Base-by-base conservation (phyloP, 2,113 vertebrate species). In the Tupaia chinensis region DNA sequence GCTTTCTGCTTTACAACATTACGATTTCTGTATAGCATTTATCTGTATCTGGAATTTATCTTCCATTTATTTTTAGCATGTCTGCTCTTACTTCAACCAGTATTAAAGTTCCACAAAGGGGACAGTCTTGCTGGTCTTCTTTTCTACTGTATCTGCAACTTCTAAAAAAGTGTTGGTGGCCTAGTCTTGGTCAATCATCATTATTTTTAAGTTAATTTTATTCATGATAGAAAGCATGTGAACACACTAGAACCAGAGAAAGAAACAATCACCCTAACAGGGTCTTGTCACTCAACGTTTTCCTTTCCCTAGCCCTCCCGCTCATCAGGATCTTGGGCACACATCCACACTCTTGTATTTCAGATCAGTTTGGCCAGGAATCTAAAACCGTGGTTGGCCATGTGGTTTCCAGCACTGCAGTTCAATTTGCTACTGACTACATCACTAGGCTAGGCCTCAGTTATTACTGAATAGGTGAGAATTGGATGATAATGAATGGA, bases 1-100 rank as follows among this genome's bases (percentile, higher is more conserved):
- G 27, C 1, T 10, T 15, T 11, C 1, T 14, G 9, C 10, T 77
- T 29, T 6, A 9, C 5, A 53, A 8, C 20, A 3, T 9, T 63
- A 27, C 22, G 0, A 23, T 72, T 13, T 54, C 9, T 78, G 29
- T 87, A 1, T 4, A 32, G 19, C 0, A 29, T 34, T 83, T 78
- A 8, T 34, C 53, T 68, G 0, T 14, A 15, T 29, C 9, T 61
- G n/a, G 73, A 83, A 87, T 25, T 27, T 17, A 2, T 16, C 72
- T 87, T 23, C 2, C 12, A 20, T 20, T 54, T 65, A 32, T 77
- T 95, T 81, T 54, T 69, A 44, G 15, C 44, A 19, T 65, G 44
- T 84, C 68, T 79, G 65, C 22, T 87, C 22, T 78, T 72, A 54
- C 44, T 34, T 29, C 65, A 69, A 23, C 8, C 66, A 16, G 1